These are phyloP conservation scores for Trochalopteron elliotii DNA, from an alignment of 2,113 vertebrate species.

Conservation along the genomic window DNA sequence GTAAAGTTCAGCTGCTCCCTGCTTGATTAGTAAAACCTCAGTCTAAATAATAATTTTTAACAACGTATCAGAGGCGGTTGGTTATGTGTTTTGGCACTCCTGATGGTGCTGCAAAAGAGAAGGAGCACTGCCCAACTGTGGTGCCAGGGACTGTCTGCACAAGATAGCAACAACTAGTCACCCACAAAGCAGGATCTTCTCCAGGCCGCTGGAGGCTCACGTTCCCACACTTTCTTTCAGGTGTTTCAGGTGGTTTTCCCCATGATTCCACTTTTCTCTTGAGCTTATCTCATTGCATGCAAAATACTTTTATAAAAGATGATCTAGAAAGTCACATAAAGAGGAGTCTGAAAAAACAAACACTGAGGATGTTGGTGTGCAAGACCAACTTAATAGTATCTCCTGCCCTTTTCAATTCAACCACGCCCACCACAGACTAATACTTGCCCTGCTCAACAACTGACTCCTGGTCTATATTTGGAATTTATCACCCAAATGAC, in stretches of 20 bases:
- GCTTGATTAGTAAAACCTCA: constrained; percentile 38
- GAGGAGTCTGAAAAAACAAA: neutral
- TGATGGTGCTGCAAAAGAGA: neutral
- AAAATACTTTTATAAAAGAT: neutral
- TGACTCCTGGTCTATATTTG: neutral
- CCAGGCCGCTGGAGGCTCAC: neutral
- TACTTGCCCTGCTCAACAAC: neutral
- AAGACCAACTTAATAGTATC: neutral
- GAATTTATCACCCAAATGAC: neutral
- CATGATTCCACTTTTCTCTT: neutral
- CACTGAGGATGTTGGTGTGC: neutral
- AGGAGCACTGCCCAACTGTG: neutral
- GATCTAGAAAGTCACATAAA: neutral
- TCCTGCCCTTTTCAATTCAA: neutral
- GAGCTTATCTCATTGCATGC: neutral
- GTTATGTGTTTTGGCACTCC: neutral
- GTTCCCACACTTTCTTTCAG: neutral
- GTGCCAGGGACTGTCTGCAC: neutral
- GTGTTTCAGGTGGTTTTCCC: neutral
- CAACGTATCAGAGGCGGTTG: neutral
- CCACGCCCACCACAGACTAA: neutral
- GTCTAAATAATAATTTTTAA: constrained; percentile 33
- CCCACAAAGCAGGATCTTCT: neutral
- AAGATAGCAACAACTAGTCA: neutral
- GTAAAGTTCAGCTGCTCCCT: constrained; percentile 37